These are phyloP conservation scores for Heteromormyrus szaboi DNA, from an alignment of 2,797 vertebrate genomes.

Conservation along the genomic window DNA sequence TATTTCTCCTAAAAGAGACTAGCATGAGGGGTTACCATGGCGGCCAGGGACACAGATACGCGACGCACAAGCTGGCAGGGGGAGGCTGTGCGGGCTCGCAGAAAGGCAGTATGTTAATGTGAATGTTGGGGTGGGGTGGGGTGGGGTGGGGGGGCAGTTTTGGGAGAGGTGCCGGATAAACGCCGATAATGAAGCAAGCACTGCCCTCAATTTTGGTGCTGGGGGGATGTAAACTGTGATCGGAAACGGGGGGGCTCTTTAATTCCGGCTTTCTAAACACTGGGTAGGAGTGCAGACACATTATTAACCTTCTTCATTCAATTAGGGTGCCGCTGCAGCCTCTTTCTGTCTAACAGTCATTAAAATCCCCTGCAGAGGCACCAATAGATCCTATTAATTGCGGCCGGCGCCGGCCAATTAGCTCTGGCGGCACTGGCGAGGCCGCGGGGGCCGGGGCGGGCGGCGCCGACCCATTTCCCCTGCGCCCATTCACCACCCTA, in stretches of 20 bases:
- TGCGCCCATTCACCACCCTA: neutral
- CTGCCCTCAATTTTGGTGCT: neutral
- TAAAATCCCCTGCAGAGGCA: neutral
- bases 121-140: neutral
- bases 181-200: neutral
- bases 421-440: neutral
- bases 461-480: neutral
- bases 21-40: neutral
- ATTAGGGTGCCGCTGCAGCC: neutral
- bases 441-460: too few species aligned
- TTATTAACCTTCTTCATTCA: neutral
- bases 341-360: neutral
- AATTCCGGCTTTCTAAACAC: neutral
- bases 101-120: neutral
- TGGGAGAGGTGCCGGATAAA: neutral
- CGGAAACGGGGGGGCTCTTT: neutral
- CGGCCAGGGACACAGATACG: neutral
- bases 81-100: neutral
- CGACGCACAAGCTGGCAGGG: neutral
- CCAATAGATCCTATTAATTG: conserved; percentile 9
- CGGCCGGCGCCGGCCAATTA: neutral
- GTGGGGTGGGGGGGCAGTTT: neutral
- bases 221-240: conserved; percentile 8
- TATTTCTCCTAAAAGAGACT: neutral
- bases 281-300: neutral